Conservation (phyloP, 2,113 vertebrate genomes). For the Desmodus rotundus region DNA sequence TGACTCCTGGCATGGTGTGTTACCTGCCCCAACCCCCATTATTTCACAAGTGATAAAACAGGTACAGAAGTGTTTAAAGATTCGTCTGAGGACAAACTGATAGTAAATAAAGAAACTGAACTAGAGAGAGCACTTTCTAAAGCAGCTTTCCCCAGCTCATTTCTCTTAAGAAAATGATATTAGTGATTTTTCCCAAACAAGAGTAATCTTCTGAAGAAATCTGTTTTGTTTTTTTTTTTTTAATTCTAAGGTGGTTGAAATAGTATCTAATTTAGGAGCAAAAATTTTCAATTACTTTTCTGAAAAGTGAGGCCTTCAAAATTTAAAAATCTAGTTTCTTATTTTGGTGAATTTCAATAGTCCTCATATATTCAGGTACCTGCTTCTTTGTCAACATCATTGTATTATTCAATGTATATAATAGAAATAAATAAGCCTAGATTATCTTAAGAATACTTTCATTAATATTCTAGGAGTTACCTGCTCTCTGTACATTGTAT, state of each 20-base stretch:
- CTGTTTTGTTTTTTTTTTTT: slow-evolving; percentile 27
- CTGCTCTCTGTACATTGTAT: slow-evolving; percentile 78
- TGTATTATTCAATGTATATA: slow-evolving; percentile 8
- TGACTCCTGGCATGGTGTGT: not conserved
- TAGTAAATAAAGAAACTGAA: not conserved
- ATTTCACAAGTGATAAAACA: not conserved
- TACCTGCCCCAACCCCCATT: not conserved
- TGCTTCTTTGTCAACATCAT: not conserved
- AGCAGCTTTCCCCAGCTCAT: not conserved
- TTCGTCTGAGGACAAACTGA: not conserved
- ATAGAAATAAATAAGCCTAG: slow-evolving; percentile 18
- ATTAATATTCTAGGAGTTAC: slow-evolving; percentile 69
- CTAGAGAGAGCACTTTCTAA: not conserved
- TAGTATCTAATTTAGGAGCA: slow-evolving; percentile 2
- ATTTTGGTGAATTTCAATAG: slow-evolving; percentile 9
- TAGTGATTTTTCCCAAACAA: not conserved
- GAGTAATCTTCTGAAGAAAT: not conserved
- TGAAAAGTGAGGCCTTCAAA: not conserved
- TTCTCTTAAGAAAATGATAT: not conserved
- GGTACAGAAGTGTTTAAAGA: not conserved
- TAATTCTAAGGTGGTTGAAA: not conserved
- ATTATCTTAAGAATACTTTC: not conserved
- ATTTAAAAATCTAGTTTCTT: not conserved
- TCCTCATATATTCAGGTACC: not conserved
- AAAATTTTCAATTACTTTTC: slow-evolving; percentile 29